Base-by-base conservation (phyloP, 1,140 invertebrate genomes). In the Danaus plexippus region DNA sequence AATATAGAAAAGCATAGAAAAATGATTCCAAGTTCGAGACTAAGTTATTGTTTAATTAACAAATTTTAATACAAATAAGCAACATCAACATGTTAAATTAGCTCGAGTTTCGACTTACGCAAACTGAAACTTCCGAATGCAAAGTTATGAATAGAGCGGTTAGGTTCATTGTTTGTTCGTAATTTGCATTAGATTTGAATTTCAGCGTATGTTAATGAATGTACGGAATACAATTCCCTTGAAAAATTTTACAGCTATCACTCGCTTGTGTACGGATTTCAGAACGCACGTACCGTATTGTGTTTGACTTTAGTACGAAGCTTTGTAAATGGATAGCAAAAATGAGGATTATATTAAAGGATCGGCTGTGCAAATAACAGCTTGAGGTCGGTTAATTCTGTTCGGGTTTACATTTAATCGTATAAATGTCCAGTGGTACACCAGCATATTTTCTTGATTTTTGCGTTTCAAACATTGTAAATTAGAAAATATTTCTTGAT, bases 171-270 rank as follows among this genome's bases (percentile, higher is more conserved):
- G 66, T 82, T 78, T 78, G 68, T 58, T 64, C 61, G 60, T 48
- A 54, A 75, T 78, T 75, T 75, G 69, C 71, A 77, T 79, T 67
- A 70, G 73, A 72, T 73, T 75, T 80, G 69, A 64, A 72, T 73
- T 65, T 51, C 45, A 54, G 57, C 61, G 64, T 63, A 71, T 72
- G 71, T 61, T 75, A 73, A 77, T 77, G 64, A 66, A 66, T 50
- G 61, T 65, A 56, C 58, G 15, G 11, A 44, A 47, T 62, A 51
- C 50, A 45, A 54, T 46, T 49, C 49, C 42, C 40, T 44, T n/a
- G 44, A 58, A 67, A 67, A 64, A 55, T 51, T 51, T 48, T 18
- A 45, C 11, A 11, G 15, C 49, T 49, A 59, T 59, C 53, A 52
- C 44, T 51, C 44, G 44, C 45, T 11, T n/a, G 50, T 56, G 48